A percentile compares a stretch with the other conserved stretches of the same genome.
Evolutionary conservation across 2,888 invertebrate species (phyloP).

Genomic region (Andrena marginata): DNA sequence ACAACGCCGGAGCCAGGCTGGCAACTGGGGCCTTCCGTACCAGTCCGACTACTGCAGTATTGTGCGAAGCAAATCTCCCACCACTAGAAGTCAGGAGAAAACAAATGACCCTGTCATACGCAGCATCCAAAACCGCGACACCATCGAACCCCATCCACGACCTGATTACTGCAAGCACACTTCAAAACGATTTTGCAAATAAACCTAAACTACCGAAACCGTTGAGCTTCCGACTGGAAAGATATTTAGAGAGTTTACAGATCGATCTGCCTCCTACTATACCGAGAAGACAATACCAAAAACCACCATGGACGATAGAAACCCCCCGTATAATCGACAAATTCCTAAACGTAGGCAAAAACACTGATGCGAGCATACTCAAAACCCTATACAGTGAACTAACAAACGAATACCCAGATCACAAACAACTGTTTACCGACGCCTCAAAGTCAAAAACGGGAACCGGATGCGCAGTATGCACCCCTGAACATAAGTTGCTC

Average conservation of each 20-base stretch:
- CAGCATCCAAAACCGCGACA: neutral
- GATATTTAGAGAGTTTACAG: neutral
- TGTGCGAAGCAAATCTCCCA: neutral
- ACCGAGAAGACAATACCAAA: neutral
- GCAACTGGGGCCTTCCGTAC: slow-evolving; percentile 7
- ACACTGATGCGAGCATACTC: no score
- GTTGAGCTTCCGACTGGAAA: neutral
- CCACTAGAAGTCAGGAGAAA: slow-evolving; percentile 5
- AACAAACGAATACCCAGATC: no score
- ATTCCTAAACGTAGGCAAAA: no score
- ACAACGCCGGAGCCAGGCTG: slow-evolving; percentile 16
- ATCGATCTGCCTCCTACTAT: neutral
- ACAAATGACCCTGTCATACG: neutral
- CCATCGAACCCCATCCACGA: neutral
- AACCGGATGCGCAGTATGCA: no score
- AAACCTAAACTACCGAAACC: neutral
- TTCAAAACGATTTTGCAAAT: neutral
- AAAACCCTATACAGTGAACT: no score
- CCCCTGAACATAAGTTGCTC: no score
- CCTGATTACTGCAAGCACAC: neutral
- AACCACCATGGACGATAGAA: neutral
- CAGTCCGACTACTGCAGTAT: neutral
- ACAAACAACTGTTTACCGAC: no score
- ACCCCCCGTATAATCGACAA: no score
- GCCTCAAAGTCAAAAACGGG: no score